Evolutionary conservation across 2,113 vertebrate genomes (phyloP), one percentile per base, ranked within the genome.

Genomic region (Coracopsis vasa): DNA sequence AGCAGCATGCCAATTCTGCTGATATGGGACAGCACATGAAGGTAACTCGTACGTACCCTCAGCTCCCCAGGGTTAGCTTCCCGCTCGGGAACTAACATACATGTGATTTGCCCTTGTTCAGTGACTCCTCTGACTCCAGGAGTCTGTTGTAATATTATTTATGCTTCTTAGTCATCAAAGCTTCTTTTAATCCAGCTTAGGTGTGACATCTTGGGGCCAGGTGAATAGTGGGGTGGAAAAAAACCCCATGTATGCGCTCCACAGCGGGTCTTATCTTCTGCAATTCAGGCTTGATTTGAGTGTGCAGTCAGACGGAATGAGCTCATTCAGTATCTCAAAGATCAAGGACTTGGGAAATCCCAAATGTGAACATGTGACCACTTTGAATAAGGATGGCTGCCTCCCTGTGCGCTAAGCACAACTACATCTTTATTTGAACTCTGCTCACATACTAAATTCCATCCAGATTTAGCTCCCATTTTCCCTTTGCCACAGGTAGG

Each of bases 261-360:
- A 65, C 92, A 92, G 92, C 11, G 6, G 37, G 77, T 66, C 64
- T 95, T 69, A 89, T 66, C 83, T 91, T 50, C 73, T 75, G 80
- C 83, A 69, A 21, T 37, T 93, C 92, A 75, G 77, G 65, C 77
- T 84, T 94, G 73, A 80, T 53, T 42, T 15, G 86, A 73, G 88
- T 5, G 95, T n/a, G 92, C 94, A 92, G 83, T 21, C 48, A 11
- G 88, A 75, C 82, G 96, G 91, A 92, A 95, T 42, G 94, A 95
- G 93, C 92, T 80, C 93, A 42, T 58, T 33, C 41, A 27, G 56
- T 2, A 72, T 73, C 95, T 39, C 88, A 58, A 7, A 85, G 91
- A 94, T 93, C 92, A 85, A 58, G 93, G 88, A 62, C 73, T 72
- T 85, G 65, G 73, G 33, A 91, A 96, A 95, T 94, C 92, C 92